A percentile compares a stretch with the other conserved stretches of the same genome.
Conservation (phyloP, 2,888 invertebrate species). For the Lithosia quadra region DNA sequence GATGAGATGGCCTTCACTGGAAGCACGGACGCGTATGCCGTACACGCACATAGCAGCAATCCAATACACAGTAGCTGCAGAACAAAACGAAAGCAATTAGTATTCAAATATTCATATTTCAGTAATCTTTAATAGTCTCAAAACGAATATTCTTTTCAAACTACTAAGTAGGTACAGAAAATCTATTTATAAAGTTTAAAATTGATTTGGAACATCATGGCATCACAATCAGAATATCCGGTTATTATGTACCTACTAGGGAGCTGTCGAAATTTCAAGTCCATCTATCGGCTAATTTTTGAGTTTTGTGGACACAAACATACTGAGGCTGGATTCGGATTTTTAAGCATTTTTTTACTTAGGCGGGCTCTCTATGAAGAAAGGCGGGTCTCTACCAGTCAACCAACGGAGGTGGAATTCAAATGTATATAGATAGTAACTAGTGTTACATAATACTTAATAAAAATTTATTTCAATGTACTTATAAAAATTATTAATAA, state of each 20-base stretch:
- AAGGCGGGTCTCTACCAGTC: background rate
- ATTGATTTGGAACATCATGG: background rate
- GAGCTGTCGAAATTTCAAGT: background rate
- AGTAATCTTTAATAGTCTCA: background rate
- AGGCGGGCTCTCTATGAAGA: too few species aligned
- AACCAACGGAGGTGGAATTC: background rate
- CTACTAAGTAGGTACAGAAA: too few species aligned
- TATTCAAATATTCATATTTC: background rate
- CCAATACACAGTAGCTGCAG: constrained; percentile 62
- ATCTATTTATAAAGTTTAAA: background rate
- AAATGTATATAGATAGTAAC: background rate
- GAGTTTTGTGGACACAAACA: too few species aligned
- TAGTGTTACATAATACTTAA: too few species aligned
- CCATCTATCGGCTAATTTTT: background rate
- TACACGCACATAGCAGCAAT: constrained; percentile 62
- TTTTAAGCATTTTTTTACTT: background rate
- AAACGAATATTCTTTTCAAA: background rate
- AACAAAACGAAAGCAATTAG: constrained; percentile 9
- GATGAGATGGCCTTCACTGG: constrained; percentile 56
- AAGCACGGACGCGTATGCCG: constrained; percentile 63
- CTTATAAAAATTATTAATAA: too few species aligned
- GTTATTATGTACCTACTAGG: too few species aligned
- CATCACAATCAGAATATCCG: too few species aligned
- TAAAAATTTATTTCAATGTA: too few species aligned
- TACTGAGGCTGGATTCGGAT: too few species aligned